Base-by-base conservation (phyloP, 2,113 vertebrate genomes). In the Synodontis membranacea region DNA sequence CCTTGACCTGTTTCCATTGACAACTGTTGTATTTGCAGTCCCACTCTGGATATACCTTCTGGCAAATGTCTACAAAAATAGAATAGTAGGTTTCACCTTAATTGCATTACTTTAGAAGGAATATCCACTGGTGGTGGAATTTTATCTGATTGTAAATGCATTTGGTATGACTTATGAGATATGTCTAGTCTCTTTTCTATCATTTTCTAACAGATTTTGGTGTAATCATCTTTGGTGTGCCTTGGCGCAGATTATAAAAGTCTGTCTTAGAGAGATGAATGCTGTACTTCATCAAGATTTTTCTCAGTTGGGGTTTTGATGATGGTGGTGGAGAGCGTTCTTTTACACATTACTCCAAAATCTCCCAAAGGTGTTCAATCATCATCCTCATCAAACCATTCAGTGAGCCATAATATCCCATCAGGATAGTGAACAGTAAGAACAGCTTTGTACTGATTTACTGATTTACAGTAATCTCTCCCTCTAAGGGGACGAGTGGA, bases 1-100 rank as follows among this genome's bases (percentile, higher is more conserved):
- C 62, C 82, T 80, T 79, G 76, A 84, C 82, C 52, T 64, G 44
- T 31, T 85, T 75, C 34, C 48, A 28, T 14, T 74, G 48, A 19
- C 34, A 10, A 46, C 1, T 31, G 11, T 87, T 80, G 2, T 83
- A 28, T 80, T 39, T 74, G 75, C 52, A 84, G 37, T 4, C 52
- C 31, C 23, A 31, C 17, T 54, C 17, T 42, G n/a, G 31, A 76
- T 23, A 31, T 21, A 60, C 3, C 72, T 44, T 50, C 31, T 23
- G 37, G 58, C 37, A 64, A 79, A 79, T 68, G 31, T 83, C 3
- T 5, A 84, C 52, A 84, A 46, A 58, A 60, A 34, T 39, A 84
- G 19, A 39, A 31, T 58, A 76, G 9, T 34, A 62, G 58, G 17
- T 68, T 68, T 80, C 34, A 70, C 31, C 14, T 66, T 14, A 44